Evolutionary conservation across 2,888 invertebrate species (phyloP).

Genomic region (Drosophila ezoana): DNA sequence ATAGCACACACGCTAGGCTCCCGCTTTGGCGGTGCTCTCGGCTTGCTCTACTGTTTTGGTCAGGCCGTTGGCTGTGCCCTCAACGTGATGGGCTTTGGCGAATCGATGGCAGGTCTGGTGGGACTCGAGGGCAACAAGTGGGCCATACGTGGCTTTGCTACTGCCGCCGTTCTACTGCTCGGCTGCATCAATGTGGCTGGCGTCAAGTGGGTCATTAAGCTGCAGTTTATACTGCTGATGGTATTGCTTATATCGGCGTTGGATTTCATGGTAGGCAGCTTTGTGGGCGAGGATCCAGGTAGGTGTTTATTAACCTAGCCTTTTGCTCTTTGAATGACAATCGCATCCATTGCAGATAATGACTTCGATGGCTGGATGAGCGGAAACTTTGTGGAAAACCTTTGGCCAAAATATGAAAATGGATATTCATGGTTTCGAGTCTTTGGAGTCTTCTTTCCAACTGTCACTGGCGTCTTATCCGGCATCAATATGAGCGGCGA

Average conservation of each 20-base stretch:
- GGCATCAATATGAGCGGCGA: slow-evolving; percentile 99
- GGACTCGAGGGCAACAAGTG: slow-evolving; percentile 89
- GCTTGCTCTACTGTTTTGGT: slow-evolving; percentile 97
- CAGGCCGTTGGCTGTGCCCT: slow-evolving; percentile 98
- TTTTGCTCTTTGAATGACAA: not conserved
- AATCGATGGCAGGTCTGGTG: slow-evolving; percentile 95
- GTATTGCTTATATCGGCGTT: slow-evolving; percentile 94
- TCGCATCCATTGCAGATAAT: slow-evolving; percentile 85
- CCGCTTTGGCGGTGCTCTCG: slow-evolving; percentile 95
- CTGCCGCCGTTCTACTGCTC: slow-evolving; percentile 93
- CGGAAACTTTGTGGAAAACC: slow-evolving; percentile 92
- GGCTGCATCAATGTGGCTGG: slow-evolving; percentile 97
- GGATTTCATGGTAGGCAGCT: slow-evolving; percentile 97
- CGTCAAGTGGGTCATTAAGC: slow-evolving; percentile 98
- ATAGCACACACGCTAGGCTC: slow-evolving; percentile 97
- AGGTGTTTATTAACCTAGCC: slow-evolving; percentile 36
- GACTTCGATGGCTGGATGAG: slow-evolving; percentile 95
- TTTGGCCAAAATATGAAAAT: slow-evolving; percentile 91
- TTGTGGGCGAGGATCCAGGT: slow-evolving; percentile 91
- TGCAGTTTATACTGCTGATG: slow-evolving; percentile 95
- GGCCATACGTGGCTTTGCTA: slow-evolving; percentile 95
- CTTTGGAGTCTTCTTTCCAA: slow-evolving; percentile 98
- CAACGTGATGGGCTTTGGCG: slow-evolving; percentile 97
- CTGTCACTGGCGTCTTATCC: slow-evolving; percentile 97
- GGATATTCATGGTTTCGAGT: slow-evolving; percentile 97